A percentile compares a stretch with the other conserved stretches of the same genome.
Evolutionary conservation across 2,113 vertebrate species (phyloP).

Genomic region (Rhinolophus ferrumequinum): DNA sequence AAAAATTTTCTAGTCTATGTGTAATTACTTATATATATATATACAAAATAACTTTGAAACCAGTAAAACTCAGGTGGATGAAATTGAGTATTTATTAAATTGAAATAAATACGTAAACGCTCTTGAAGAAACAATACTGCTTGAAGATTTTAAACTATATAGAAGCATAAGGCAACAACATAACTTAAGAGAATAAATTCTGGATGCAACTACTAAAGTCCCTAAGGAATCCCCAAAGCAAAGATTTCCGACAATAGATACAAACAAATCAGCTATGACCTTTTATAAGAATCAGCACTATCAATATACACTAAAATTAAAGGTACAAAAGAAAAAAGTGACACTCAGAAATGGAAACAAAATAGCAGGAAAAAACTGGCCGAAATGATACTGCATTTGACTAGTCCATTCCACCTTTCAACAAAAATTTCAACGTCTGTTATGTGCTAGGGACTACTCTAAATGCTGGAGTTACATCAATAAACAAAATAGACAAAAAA

Average conservation of each 20-base stretch:
- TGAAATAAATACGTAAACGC: slow-evolving; percentile 13
- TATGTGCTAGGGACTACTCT: neutral
- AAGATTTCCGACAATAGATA: neutral
- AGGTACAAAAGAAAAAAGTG: neutral
- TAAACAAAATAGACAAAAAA: neutral
- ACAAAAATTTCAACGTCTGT: neutral
- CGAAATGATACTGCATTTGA: neutral
- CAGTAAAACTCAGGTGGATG: neutral
- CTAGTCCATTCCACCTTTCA: neutral
- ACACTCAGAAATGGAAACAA: slow-evolving; percentile 11
- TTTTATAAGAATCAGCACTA: neutral
- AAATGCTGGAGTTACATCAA: neutral
- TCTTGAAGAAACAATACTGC: slow-evolving; percentile 29
- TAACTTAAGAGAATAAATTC: slow-evolving; percentile 4
- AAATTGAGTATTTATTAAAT: slow-evolving; percentile 2
- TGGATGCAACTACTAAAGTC: slow-evolving; percentile 6
- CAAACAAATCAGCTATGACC: neutral
- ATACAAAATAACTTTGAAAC: neutral
- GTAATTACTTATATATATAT: neutral
- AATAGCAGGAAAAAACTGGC: neutral
- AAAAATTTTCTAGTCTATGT: neutral
- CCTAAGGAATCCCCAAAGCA: neutral
- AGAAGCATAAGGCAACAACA: slow-evolving; percentile 31
- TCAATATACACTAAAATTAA: neutral
- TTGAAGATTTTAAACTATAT: neutral